phyloP scores from a whole-genome alignment of 1,140 invertebrate species.

The Aphidius ervi region DNA sequence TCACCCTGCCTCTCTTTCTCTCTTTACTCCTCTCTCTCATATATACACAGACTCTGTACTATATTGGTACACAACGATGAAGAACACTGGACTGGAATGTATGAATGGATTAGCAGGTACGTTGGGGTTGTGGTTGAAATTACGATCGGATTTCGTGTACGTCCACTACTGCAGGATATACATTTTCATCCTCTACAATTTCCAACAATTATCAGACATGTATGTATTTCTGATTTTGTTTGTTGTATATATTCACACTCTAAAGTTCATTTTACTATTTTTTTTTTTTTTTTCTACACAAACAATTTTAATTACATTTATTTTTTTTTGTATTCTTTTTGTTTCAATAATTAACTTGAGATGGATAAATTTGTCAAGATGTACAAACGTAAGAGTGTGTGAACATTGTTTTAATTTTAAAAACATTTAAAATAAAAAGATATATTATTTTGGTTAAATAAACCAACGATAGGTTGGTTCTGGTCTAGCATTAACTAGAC shows the following conservation, averaged over 20 bases:
- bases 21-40: too few relatives aligned
- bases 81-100: constrained; percentile 28
- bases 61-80: too few relatives aligned
- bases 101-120: constrained; percentile 49
- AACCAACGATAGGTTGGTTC: constrained; percentile 30
- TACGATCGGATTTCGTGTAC: constrained; percentile 48
- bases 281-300: too few relatives aligned
- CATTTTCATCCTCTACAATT: constrained; percentile 7
- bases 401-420: constrained; percentile 5
- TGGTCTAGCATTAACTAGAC: constrained; percentile 49
- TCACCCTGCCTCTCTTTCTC: too few relatives aligned
- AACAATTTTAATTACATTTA: too few relatives aligned
- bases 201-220: constrained; percentile 3
- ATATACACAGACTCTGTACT: too few relatives aligned
- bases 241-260: too few relatives aligned
- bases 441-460: constrained; percentile 44
- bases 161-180: constrained; percentile 16
- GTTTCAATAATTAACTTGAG: too few relatives aligned
- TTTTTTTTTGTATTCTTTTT: too few relatives aligned
- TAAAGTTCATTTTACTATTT: too few relatives aligned
- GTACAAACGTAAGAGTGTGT: background rate
- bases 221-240: constrained; percentile 1
- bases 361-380: too few relatives aligned
- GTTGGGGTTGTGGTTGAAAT: constrained; percentile 43
- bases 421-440: constrained; percentile 49